Conservation (phyloP, 2,888 invertebrate species). For the Chrysolina haemoptera region DNA sequence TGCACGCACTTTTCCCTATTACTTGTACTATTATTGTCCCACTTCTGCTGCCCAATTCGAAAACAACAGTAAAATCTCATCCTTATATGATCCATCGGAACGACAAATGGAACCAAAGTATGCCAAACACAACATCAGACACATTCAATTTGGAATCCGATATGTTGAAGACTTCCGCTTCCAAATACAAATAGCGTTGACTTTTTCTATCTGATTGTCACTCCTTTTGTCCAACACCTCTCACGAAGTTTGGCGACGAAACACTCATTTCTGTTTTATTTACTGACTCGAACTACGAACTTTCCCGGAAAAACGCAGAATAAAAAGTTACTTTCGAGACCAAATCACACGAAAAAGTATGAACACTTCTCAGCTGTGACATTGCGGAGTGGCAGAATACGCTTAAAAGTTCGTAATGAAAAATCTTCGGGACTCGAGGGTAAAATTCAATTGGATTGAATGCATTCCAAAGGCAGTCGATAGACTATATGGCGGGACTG, state of each 20-base stretch:
- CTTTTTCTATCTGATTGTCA: conserved; percentile 17
- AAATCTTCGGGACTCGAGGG: conserved; percentile 21
- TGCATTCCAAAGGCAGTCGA: conserved; percentile 14
- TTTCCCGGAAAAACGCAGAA: conserved; percentile 8
- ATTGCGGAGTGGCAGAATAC: conserved; percentile 26
- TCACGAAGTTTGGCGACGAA: conserved; percentile 24
- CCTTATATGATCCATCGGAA: no score
- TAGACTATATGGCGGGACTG: conserved; percentile 7
- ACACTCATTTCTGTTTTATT: conserved; percentile 10
- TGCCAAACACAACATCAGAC: no score
- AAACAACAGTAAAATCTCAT: no score
- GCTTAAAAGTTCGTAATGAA: conserved; percentile 35
- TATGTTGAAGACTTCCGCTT: conserved; percentile 10
- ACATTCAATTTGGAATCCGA: neutral
- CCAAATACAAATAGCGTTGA: neutral
- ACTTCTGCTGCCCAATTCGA: no score
- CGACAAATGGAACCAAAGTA: no score
- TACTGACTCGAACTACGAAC: conserved; percentile 19
- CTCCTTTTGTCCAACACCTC: conserved; percentile 12
- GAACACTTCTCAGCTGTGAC: conserved; percentile 33
- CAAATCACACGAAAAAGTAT: conserved; percentile 27
- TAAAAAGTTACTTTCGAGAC: conserved; percentile 22
- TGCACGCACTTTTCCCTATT: no score
- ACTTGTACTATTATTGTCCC: no score
- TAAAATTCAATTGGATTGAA: conserved; percentile 16